phyloP scores from a whole-genome alignment of 2,888 invertebrate species.

The Cephus sareptanus region DNA sequence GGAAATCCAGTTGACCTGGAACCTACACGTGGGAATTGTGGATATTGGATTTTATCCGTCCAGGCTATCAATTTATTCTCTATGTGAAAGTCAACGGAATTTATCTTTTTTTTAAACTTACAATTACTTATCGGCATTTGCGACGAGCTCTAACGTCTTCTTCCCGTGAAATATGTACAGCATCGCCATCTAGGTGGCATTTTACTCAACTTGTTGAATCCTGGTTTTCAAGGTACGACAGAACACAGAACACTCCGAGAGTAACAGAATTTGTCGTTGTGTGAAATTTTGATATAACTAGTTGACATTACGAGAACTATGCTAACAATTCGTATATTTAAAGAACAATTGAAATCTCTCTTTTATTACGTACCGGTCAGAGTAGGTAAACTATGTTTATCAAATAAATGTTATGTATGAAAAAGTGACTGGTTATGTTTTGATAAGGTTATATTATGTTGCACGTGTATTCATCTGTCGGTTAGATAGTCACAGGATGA shows the following conservation, averaged over 20 bases:
- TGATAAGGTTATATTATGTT: background rate
- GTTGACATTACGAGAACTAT: slow-evolving; percentile 16
- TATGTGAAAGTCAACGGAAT: background rate
- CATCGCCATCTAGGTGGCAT: background rate
- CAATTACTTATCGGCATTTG: background rate
- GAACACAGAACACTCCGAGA: background rate
- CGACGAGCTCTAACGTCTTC: background rate
- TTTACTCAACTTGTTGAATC: background rate
- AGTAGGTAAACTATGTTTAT: slow-evolving; percentile 21
- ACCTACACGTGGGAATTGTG: background rate
- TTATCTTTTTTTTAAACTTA: background rate
- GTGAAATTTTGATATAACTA: slow-evolving; percentile 12
- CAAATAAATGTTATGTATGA: background rate
- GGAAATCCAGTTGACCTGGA: background rate
- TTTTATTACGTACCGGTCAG: slow-evolving; percentile 17
- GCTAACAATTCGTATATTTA: slow-evolving; percentile 14
- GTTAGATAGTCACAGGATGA: background rate
- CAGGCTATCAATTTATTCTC: background rate
- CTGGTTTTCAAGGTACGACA: background rate
- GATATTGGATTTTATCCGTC: background rate
- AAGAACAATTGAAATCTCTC: slow-evolving; percentile 16
- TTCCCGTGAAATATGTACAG: background rate
- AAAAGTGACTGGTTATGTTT: background rate
- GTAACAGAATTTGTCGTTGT: background rate
- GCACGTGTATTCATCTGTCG: background rate